A percentile compares a stretch with the other conserved stretches of the same genome.
Conservation (phyloP, 2,797 vertebrate genomes). For the Enteromius viviparus region DNA sequence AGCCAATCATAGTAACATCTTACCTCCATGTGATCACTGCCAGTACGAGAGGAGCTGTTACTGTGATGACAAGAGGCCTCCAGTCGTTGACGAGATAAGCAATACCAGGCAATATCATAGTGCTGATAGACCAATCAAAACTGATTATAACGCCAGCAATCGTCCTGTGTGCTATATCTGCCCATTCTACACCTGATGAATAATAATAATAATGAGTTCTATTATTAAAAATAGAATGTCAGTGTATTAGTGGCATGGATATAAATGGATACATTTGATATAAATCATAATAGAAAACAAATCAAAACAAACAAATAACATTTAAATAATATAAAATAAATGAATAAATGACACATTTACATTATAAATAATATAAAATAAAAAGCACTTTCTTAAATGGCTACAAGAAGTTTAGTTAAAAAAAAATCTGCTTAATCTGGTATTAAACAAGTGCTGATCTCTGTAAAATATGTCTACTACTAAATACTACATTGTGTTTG, state of each 20-base stretch:
- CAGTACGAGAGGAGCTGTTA: constrained; percentile 77
- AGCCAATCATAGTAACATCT: constrained; percentile 55
- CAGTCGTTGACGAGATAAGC: constrained; percentile 75
- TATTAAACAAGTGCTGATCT: neutral
- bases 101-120: constrained; percentile 62
- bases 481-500: neutral
- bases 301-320: no score
- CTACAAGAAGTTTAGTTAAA: no score
- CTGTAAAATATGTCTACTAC: neutral
- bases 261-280: no score
- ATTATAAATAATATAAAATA: no score
- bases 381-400: no score
- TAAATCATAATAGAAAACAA: no score
- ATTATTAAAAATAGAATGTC: neutral
- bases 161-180: constrained; percentile 60
- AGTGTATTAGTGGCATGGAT: neutral
- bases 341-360: no score
- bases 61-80: constrained; percentile 65
- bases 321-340: no score
- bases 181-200: constrained; percentile 73
- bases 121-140: constrained; percentile 67
- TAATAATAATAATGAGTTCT: neutral
- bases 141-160: constrained; percentile 63
- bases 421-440: neutral
- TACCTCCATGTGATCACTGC: constrained; percentile 82